Evolutionary conservation across 1,140 invertebrate species (phyloP), one percentile per base, ranked within the genome.

Genomic region (Babylonia areolata): DNA sequence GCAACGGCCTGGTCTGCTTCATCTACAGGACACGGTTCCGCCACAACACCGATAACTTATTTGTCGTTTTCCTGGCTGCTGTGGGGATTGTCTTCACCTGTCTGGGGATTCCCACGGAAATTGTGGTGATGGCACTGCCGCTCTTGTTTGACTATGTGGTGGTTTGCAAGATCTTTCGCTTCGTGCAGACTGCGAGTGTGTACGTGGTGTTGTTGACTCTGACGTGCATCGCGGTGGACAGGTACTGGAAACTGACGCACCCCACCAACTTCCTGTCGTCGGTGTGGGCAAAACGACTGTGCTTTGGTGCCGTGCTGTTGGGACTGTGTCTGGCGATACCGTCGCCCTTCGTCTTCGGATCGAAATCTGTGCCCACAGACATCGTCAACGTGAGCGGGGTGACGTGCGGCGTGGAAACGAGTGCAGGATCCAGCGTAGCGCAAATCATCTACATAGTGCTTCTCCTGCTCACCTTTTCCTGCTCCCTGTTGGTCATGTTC

Each of bases 1-100:
- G 82, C 82, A 84, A 84, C 39, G 64, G 46, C 39, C 35, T 84
- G 20, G 82, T 84, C 15, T 84, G 82, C 64, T 40, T 46, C 33
- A 33, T 84, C 17, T 84, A 84, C 82, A 39, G 82, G 37, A 73
- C 64, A 11, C 82, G 82, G n/a, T 84, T 84, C 69, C 82, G 82
- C 37, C 81, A 69, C 23, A 84, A 73, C 64, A 84, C 82, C 39
- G 69, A 64, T 33, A 84, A 69, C 82, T 37, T 84, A 0, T 73
- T 73, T 31, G 82, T 84, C 17, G 82, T 84, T 12, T 84, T 84
- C 40, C 37, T 84, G 64, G 82, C 82, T 9, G 82, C 12, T 17
- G 17, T 84, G 82, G 64, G 75, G 33, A 37, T 84, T 3, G 64
- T 46, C 5, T 64, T 40, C 37, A 37, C 28, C 20, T 23, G 11